phyloP scores from a whole-genome alignment of 2,888 invertebrate genomes.

The Acleris literana region DNA sequence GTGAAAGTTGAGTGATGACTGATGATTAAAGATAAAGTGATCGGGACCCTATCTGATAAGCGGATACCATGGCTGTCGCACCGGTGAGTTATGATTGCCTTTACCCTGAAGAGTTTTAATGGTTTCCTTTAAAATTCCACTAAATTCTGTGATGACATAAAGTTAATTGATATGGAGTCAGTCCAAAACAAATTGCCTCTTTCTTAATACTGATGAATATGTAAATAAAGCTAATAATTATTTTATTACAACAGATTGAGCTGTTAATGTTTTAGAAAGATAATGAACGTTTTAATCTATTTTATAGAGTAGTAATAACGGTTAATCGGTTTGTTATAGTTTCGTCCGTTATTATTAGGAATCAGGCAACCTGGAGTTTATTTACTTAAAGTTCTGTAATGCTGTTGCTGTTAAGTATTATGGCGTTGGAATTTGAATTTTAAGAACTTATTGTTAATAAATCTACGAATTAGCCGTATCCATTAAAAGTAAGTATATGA shows the following conservation, averaged over 20 bases:
- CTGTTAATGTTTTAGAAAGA: constrained; percentile 10
- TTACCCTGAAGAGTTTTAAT: constrained; percentile 28
- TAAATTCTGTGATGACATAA: constrained; percentile 7
- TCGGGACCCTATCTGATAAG: constrained; percentile 61
- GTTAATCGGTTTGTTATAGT: too few species aligned
- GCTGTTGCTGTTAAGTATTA: too few species aligned
- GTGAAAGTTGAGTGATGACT: constrained; percentile 78
- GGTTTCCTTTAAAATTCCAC: not conserved
- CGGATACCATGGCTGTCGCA: constrained; percentile 66
- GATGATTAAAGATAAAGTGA: constrained; percentile 73
- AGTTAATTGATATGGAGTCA: constrained; percentile 19
- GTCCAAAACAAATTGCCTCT: constrained; percentile 2
- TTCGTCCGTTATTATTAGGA: too few species aligned
- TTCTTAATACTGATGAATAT: constrained; percentile 4
- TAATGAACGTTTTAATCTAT: constrained; percentile 3
- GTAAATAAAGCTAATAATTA: constrained; percentile 24
- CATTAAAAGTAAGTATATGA: too few species aligned
- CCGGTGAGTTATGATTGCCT: constrained; percentile 61
- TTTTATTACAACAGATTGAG: constrained; percentile 23
- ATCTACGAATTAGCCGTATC: too few species aligned
- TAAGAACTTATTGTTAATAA: too few species aligned
- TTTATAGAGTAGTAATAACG: not conserved
- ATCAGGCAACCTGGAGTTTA: too few species aligned
- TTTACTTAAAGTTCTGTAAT: too few species aligned
- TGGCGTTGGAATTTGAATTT: too few species aligned